Evolutionary conservation across 2,888 invertebrate species (phyloP), one percentile per base, ranked within the genome.

Genomic region (Ommatoiulus sabulosus): DNA sequence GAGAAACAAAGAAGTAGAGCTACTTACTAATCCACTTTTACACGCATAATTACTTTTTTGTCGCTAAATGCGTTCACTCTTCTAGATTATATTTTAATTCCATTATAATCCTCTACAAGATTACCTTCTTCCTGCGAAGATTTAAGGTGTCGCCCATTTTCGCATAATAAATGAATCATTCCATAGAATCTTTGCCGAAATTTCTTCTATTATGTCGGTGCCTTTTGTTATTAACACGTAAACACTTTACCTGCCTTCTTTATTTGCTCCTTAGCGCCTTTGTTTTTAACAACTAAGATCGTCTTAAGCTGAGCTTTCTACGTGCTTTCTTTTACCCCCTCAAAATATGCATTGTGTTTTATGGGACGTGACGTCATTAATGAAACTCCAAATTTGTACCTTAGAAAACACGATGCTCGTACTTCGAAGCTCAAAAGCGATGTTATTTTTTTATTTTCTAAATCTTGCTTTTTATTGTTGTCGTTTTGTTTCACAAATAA

Each of bases 81-180:
- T 72, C 72, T 72, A 72, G 72, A 72, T 72, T 72, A 72, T 72
- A 72, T 72, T 72, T 72, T 72, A 72, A 72, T 72, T 72, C 72
- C 72, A 72, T 72, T 72, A 72, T 72, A 72, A 72, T 72, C 72
- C 72, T 72, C 72, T 8, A 72, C 72, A 72, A 72, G 72, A 72
- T 72, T 72, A 72, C 72, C 24, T 72, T 72, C 72, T 72, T 72
- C 72, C 72, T 72, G 72, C 72, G 72, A 72, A 72, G 72, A 24
- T 72, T 72, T 24, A 72, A 72, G 24, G 72, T 24, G 72, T 72
- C 72, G 72, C 72, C 24, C 7, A 7, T 72, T 72, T n/a, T 72
- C 72, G 24, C 72, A 72, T 72, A 72, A 72, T 72, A 72, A 72
- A 72, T 72, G 24, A 72, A 72, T 72, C 72, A 72, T 72, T 6